phyloP scores from a whole-genome alignment of 30 jellyfish, hydroid and myxozoan genomes.

The Clytia hemisphaerica region DNA sequence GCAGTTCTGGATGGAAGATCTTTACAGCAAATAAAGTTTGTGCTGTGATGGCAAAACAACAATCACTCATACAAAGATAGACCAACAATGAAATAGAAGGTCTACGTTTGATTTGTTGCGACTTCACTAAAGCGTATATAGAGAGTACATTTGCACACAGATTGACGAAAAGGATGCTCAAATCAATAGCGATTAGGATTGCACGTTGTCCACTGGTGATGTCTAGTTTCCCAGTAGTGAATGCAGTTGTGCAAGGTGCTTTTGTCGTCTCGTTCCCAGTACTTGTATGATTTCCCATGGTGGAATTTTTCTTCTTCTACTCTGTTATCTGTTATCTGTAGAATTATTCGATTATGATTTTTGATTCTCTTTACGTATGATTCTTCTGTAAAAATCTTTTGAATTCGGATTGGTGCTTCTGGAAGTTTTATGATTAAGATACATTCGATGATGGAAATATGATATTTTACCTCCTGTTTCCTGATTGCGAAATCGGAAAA shows the following conservation, averaged over 20 bases:
- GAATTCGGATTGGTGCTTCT: too few relatives aligned
- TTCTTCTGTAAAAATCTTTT: too few relatives aligned
- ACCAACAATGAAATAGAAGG: slow-evolving; percentile 2
- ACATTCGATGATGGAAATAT: too few relatives aligned
- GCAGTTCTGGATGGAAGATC: slow-evolving; percentile 1
- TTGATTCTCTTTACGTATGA: too few relatives aligned
- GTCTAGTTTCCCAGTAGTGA: not conserved
- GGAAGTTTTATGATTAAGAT: too few relatives aligned
- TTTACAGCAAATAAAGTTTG: slow-evolving; percentile 1
- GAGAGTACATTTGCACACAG: not conserved
- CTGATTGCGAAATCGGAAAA: too few relatives aligned
- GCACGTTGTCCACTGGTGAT: not conserved
- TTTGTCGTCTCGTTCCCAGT: not conserved
- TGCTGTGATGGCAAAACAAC: slow-evolving; percentile 1
- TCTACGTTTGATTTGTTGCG: not conserved
- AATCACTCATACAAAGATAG: not conserved
- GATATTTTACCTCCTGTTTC: too few relatives aligned
- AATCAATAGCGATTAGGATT: not conserved
- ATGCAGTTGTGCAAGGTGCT: slow-evolving; percentile 1
- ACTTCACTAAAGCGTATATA: not conserved
- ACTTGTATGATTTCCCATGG: slow-evolving; percentile 2
- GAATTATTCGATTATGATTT: too few relatives aligned
- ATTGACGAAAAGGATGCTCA: not conserved
- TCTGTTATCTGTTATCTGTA: too few relatives aligned
- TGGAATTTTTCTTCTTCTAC: too few relatives aligned